phyloP scores from a whole-genome alignment of 2,797 vertebrate species.

The Artibeus lituratus region DNA sequence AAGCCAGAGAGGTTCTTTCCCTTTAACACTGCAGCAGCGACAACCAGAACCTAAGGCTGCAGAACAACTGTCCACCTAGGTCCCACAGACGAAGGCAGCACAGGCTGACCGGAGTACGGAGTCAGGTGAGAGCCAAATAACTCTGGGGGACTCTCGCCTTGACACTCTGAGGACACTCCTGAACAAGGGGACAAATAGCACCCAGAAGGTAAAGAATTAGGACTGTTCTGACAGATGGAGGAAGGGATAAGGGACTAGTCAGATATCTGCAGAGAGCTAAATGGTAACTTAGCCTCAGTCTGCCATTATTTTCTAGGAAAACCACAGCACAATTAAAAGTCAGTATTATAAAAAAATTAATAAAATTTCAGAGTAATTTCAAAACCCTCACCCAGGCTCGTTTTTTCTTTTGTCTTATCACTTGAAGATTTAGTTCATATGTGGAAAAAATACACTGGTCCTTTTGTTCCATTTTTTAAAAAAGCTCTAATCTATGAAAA shows the following conservation, averaged over 20 bases:
- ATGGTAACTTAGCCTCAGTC: background rate
- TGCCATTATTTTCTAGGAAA: background rate
- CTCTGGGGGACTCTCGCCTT: background rate
- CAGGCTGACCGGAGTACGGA: background rate
- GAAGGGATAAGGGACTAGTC: background rate
- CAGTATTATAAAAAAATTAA: background rate
- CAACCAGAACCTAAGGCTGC: background rate
- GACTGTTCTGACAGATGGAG: background rate
- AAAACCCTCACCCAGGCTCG: background rate
- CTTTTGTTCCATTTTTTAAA: background rate
- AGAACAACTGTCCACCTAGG: background rate
- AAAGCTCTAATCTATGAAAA: background rate
- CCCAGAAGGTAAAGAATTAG: background rate
- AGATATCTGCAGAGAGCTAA: background rate
- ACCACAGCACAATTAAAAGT: background rate
- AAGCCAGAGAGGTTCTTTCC: background rate
- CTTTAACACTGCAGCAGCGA: background rate
- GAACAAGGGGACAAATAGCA: background rate
- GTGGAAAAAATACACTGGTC: background rate
- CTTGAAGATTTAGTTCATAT: background rate
- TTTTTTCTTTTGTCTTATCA: background rate
- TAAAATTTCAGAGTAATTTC: background rate
- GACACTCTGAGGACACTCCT: background rate
- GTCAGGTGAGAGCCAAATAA: background rate
- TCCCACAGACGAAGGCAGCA: background rate